Percentiles rank a stretch among this genome's conserved stretches.
Evolutionary conservation across 2,113 vertebrate species (phyloP).

Genomic region (Dromiciops gliroides): DNA sequence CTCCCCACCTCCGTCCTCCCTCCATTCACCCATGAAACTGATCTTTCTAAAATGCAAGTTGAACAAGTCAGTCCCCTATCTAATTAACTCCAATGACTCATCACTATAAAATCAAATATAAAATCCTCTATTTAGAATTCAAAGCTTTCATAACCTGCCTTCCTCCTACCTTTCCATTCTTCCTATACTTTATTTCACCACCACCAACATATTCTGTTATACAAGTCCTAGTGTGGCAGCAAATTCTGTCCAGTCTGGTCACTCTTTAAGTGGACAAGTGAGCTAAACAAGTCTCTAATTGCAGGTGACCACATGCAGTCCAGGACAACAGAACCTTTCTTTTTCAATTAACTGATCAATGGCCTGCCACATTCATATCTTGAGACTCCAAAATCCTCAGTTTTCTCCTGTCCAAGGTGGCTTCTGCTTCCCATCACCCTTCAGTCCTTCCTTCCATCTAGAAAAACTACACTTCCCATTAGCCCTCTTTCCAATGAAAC

Average conservation of each 20-base stretch:
- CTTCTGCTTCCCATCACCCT: neutral
- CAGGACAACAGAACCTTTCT: neutral
- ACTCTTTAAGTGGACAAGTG: neutral
- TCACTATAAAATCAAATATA: neutral
- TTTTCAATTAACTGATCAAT: neutral
- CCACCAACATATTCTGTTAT: neutral
- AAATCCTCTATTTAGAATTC: neutral
- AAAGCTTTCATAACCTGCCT: neutral
- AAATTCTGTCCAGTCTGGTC: neutral
- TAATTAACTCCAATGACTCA: neutral
- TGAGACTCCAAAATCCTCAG: neutral
- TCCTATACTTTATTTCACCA: neutral
- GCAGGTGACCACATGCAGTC: neutral
- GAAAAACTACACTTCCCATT: neutral
- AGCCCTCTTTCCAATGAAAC: neutral
- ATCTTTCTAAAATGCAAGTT: neutral
- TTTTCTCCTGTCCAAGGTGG: neutral
- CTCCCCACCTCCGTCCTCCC: neutral
- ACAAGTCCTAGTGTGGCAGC: neutral
- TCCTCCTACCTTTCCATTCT: neutral
- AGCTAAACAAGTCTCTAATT: neutral
- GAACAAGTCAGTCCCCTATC: neutral
- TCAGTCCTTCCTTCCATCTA: neutral
- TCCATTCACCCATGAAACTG: neutral
- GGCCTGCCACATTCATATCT: neutral